Conservation (phyloP, 2,888 invertebrate genomes). For the Melanostoma mellinum region DNA sequence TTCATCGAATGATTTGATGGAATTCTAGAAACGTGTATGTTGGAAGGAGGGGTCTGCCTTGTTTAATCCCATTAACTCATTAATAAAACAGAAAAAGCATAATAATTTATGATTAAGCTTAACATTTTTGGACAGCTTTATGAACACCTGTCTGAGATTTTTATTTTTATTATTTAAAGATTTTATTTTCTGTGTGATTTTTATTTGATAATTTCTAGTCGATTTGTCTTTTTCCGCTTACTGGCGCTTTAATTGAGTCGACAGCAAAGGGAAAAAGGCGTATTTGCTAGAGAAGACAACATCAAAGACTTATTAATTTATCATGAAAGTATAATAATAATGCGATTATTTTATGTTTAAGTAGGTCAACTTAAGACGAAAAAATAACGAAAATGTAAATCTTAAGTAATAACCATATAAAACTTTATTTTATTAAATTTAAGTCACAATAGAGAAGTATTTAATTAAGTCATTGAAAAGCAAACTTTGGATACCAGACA, state of each 20-base stretch:
- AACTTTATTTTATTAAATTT: too few relatives aligned
- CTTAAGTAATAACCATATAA: too few relatives aligned
- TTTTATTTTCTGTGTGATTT: not conserved
- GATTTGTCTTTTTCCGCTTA: slow-evolving; percentile 83
- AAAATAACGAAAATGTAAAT: too few relatives aligned
- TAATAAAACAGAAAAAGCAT: slow-evolving; percentile 15
- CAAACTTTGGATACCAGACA: too few relatives aligned
- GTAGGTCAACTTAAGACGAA: too few relatives aligned
- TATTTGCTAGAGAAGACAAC: slow-evolving; percentile 77
- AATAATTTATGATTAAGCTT: slow-evolving; percentile 14
- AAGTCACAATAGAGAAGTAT: too few relatives aligned
- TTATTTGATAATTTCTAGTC: slow-evolving; percentile 77
- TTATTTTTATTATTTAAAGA: slow-evolving; percentile 3
- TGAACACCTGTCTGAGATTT: slow-evolving; percentile 31
- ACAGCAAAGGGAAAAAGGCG: slow-evolving; percentile 83
- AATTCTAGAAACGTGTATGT: slow-evolving; percentile 2
- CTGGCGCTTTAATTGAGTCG: slow-evolving; percentile 81
- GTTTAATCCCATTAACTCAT: slow-evolving; percentile 3
- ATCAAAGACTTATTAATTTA: not conserved
- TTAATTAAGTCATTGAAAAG: too few relatives aligned
- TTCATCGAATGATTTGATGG: slow-evolving; percentile 9
- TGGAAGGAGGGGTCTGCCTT: not conserved
- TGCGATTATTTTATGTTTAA: too few relatives aligned
- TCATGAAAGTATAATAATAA: not conserved
- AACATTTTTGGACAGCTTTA: not conserved